These are phyloP conservation scores for Cetonia aurata DNA, from an alignment of 2,888 invertebrate genomes.

Conservation along the genomic window DNA sequence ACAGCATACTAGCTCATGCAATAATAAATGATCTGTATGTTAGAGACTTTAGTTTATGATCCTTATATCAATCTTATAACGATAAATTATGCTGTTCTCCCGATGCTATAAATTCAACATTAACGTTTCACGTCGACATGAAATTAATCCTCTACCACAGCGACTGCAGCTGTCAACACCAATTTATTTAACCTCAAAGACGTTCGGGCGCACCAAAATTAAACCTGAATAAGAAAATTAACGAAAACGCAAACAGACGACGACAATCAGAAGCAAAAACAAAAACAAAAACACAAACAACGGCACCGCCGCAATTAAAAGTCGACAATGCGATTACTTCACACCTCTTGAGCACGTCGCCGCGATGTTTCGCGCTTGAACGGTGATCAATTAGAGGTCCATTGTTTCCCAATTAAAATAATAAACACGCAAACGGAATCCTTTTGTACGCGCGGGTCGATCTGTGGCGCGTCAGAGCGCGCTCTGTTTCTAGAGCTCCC, in stretches of 20 bases:
- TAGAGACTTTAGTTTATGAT: too few relatives aligned
- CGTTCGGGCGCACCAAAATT: conserved; percentile 1
- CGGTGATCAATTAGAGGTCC: conserved; percentile 44
- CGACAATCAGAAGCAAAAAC: conserved; percentile 3
- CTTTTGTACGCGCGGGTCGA: conserved; percentile 14
- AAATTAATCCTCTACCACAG: too few relatives aligned
- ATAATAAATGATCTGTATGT: too few relatives aligned
- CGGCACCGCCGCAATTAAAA: conserved; percentile 18
- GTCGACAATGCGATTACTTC: conserved; percentile 52
- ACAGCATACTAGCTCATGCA: too few relatives aligned
- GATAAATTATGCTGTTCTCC: too few relatives aligned
- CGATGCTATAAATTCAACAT: too few relatives aligned
- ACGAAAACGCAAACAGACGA: background rate
- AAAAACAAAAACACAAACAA: conserved; percentile 22
- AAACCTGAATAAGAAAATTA: conserved; percentile 15
- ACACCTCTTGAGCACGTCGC: conserved; percentile 53
- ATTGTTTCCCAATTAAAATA: conserved; percentile 52
- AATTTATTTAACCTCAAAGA: background rate
- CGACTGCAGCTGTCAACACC: background rate
- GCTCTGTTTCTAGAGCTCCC: conserved; percentile 2
- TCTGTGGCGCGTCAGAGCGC: conserved; percentile 15
- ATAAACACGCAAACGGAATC: conserved; percentile 25
- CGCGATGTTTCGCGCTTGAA: conserved; percentile 51
- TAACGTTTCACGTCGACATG: too few relatives aligned
- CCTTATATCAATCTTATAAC: too few relatives aligned